phyloP scores from a whole-genome alignment of 2,888 invertebrate species.

The Acronicta aceris region DNA sequence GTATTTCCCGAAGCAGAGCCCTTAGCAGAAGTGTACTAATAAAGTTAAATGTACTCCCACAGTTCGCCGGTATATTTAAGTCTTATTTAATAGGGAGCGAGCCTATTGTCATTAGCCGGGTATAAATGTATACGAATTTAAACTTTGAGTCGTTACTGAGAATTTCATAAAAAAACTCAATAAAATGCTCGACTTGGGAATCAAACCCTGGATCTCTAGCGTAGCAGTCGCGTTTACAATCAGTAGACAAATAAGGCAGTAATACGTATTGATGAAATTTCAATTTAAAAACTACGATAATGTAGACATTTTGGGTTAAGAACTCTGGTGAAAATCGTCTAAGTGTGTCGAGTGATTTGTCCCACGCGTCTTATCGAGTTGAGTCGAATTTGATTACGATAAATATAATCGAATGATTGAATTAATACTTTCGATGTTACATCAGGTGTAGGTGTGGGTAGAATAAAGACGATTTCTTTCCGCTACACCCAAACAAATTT shows the following conservation, averaged over 20 bases:
- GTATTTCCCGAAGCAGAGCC: too few relatives aligned
- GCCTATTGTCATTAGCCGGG: too few relatives aligned
- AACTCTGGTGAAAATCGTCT: slow-evolving; percentile 34
- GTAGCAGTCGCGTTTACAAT: too few relatives aligned
- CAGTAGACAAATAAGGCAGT: too few relatives aligned
- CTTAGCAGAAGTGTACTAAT: too few relatives aligned
- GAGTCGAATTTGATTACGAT: slow-evolving; percentile 62
- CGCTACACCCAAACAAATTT: slow-evolving; percentile 24
- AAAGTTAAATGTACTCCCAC: too few relatives aligned
- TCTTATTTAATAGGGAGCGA: too few relatives aligned
- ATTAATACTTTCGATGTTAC: slow-evolving; percentile 59
- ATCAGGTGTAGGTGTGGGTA: slow-evolving; percentile 50
- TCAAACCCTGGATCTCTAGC: neutral
- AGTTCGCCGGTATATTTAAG: too few relatives aligned
- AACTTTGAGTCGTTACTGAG: too few relatives aligned
- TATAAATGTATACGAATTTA: too few relatives aligned
- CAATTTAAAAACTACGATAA: neutral
- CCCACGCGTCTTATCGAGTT: slow-evolving; percentile 61
- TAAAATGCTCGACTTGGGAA: neutral
- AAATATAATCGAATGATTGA: slow-evolving; percentile 57
- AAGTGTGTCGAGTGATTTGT: slow-evolving; percentile 52
- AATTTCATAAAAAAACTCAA: too few relatives aligned
- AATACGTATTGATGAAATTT: neutral
- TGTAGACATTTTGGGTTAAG: slow-evolving; percentile 12
- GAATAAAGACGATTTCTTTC: slow-evolving; percentile 32